These are phyloP conservation scores for Loriculus beryllinus DNA, from an alignment of 2,797 vertebrate species.

Conservation along the genomic window DNA sequence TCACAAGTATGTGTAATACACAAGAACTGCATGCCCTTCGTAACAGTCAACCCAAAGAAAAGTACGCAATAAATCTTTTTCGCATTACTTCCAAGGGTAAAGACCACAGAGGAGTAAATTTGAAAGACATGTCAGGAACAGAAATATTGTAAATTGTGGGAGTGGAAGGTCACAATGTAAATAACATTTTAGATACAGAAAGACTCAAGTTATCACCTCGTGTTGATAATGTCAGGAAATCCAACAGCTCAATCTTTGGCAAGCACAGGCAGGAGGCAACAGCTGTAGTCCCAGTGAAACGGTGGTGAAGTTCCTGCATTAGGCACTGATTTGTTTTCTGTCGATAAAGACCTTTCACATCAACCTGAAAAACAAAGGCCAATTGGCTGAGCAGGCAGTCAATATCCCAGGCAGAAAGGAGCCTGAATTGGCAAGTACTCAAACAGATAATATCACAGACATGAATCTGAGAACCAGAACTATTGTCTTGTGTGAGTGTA, in stretches of 20 bases:
- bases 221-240: background rate
- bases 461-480: constrained; percentile 11
- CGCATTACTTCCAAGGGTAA: background rate
- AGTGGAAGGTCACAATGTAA: background rate
- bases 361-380: constrained; percentile 12
- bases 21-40: background rate
- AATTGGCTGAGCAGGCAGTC: constrained; percentile 18
- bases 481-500: background rate
- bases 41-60: background rate
- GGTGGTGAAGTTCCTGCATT: background rate
- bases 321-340: background rate
- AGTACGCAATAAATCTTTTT: background rate
- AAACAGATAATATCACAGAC: constrained; percentile 8
- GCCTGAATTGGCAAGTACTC: background rate
- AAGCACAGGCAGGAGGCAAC: background rate
- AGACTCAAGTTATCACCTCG: background rate
- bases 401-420: constrained; percentile 23
- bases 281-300: background rate
- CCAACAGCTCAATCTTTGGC: background rate
- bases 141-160: background rate
- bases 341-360: constrained; percentile 1
- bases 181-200: background rate
- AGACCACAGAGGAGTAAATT: background rate
- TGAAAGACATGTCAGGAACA: background rate
- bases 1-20: background rate